Conservation (phyloP, 2,888 invertebrate species). For the Amphimallon solstitiale region DNA sequence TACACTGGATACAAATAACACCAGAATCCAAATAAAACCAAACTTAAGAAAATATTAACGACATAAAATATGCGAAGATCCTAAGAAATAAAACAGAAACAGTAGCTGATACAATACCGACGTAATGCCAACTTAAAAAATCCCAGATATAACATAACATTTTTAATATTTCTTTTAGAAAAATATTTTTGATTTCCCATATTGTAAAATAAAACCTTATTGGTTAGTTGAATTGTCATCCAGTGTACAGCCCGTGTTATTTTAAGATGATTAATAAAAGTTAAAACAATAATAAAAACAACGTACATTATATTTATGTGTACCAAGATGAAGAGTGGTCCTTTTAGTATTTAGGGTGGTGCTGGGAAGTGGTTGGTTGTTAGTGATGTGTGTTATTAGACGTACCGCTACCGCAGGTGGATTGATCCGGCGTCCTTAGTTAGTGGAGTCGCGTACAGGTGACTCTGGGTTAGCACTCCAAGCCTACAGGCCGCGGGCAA, state of each 20-base stretch:
- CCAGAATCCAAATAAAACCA: constrained; percentile 2
- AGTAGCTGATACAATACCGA: not conserved
- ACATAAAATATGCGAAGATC: not conserved
- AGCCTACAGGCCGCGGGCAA: constrained; percentile 70
- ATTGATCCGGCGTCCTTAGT: constrained; percentile 56
- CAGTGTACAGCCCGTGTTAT: constrained; percentile 20
- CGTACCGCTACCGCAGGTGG: constrained; percentile 62
- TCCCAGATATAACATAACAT: not conserved
- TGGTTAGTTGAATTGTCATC: constrained; percentile 11
- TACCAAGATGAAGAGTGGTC: constrained; percentile 38
- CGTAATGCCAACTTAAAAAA: not conserved
- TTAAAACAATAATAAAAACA: constrained; percentile 27
- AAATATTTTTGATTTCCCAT: not conserved
- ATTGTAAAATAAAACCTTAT: not conserved
- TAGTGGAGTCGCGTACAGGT: constrained; percentile 60
- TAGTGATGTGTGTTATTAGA: constrained; percentile 61
- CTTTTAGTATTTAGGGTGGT: constrained; percentile 54
- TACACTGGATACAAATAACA: constrained; percentile 15
- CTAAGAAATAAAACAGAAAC: not conserved
- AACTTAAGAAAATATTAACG: not conserved
- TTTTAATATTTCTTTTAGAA: not conserved
- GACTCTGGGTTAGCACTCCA: constrained; percentile 75
- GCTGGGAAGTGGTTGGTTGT: constrained; percentile 46
- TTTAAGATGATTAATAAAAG: constrained; percentile 11
- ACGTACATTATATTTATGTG: constrained; percentile 33